Base-by-base conservation (phyloP, 1,140 invertebrate genomes). In the Paramacrobiotus metropolitanus region DNA sequence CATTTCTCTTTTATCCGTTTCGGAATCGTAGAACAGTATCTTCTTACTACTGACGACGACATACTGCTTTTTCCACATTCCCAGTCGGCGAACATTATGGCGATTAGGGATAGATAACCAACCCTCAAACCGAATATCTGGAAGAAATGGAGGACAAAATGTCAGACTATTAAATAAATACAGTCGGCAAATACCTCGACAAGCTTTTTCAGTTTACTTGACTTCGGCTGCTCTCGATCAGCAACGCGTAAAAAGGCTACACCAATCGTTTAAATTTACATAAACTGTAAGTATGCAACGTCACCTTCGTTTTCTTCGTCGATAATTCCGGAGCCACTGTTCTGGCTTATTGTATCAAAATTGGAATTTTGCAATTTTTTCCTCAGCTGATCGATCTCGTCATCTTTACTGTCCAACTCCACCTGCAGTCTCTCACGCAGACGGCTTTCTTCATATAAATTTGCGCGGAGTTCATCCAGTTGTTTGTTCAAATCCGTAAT, bases 11-110 rank as follows among this genome's bases (percentile, higher is more conserved):
- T 93, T 93, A 69, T 94, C 89, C 68, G 78, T 85, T 74, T 95
- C 91, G 28, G 83, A 84, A 75, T 94, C 92, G 70, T 95, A 97
- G 76, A 97, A 97, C 55, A 96, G 87, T 61, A 97, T 92, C 74
- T 95, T 95, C 68, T 87, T 85, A 63, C 87, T 92, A 21, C 88
- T 93, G 20, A 95, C 90, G 28, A 96, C 90, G 2, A 96, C 89
- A 72, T 88, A 96, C 73, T 95, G 90, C 67, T 89, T 91, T 72
- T 86, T 87, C 92, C 92, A 97, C 1, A 34, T 21, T 29, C 89
- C 90, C 72, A 94, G 88, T 61, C 88, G 79, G 62, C 86, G 82
- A 62, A 93, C 92, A 71, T 96, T 96, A 72, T 90, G 86, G 71
- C 92, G 93, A 67, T 86, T 88, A 29, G 92, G 92, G 65, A 95